Evolutionary conservation across 2,797 vertebrate genomes (phyloP), one percentile per base, ranked within the genome.

Genomic region (Rhyacichthys aspro): DNA sequence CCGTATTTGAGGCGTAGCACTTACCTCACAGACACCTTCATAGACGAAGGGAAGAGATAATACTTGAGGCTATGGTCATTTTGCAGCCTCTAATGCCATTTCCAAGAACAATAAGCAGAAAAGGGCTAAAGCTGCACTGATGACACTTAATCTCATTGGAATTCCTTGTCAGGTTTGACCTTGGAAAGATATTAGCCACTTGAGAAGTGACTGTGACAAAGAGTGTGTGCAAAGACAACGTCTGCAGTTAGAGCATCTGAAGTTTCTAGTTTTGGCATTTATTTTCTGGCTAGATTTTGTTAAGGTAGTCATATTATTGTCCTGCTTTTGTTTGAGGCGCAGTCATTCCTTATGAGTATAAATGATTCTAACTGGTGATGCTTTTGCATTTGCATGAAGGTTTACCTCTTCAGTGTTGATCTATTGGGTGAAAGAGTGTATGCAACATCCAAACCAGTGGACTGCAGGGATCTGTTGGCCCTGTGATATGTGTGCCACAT

Each of bases 121-220:
- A 89, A 86, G 74, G 89, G 69, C 86, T 90, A 87, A 92, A 90
- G 79, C 90, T 79, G 39, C 45, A 55, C 80, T 83, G 86, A 89
- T 85, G 86, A 91, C 82, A 87, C 88, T 90, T 94, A 90, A 94
- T 92, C 91, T 93, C 86, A 91, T 92, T 93, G 91, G 86, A 90
- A 90, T 90, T 88, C 85, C 83, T 79, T 77, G 85, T 91, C 90
- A 87, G 89, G 80, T 77, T 76, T 91, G 90, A 91, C 85, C 88
- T 90, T 87, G 90, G 85, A 82, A 67, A 79, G 67, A 86, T 89
- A 84, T 83, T 89, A 90, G 73, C 77, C 83, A 74, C 86, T 85
- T 70, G 59, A 83, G 70, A 86, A 88, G 78, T 89, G 84, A 86
- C 81, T 76, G 45, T 71, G 61, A n/a, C n/a, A n/a, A n/a, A n/a